phyloP scores from a whole-genome alignment of 2,797 vertebrate species.

The Myotis myotis region DNA sequence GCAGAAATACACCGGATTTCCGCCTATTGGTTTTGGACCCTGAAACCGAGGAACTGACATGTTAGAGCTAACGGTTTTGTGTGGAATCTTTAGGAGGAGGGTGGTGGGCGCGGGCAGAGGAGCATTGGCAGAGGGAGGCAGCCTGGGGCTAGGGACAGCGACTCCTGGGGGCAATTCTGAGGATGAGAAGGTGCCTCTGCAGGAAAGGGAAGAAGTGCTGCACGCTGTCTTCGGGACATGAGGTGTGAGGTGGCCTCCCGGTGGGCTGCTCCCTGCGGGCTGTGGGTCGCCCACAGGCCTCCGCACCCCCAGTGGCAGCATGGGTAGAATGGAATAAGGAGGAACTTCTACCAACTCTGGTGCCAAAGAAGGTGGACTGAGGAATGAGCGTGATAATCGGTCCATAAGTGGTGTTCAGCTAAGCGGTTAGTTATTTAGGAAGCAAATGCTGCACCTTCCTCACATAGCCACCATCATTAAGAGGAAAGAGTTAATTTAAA shows the following conservation, averaged over 20 bases:
- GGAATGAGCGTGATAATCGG: fast-evolving
- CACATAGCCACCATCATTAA: fast-evolving
- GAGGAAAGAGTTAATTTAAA: neutral
- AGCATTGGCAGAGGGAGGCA: fast-evolving
- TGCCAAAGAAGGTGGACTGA: fast-evolving
- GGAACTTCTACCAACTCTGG: fast-evolving
- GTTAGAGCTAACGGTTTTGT: neutral
- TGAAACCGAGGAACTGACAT: too few species aligned
- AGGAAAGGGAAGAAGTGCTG: neutral
- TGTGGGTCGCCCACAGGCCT: neutral
- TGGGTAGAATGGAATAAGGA: fast-evolving
- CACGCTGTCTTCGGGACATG: fast-evolving
- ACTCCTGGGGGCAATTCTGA: too few species aligned
- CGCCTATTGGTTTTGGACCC: neutral
- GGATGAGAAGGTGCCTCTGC: neutral
- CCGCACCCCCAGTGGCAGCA: fast-evolving
- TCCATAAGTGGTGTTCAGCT: fast-evolving
- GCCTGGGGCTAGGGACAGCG: too few species aligned
- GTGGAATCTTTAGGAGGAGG: too few species aligned
- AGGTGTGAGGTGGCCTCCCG: fast-evolving
- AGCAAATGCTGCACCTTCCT: fast-evolving
- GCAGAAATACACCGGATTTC: neutral
- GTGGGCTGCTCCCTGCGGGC: neutral
- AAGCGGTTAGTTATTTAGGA: neutral
- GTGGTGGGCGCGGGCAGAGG: fast-evolving